These are phyloP conservation scores for Torymus auratus DNA, from an alignment of 2,888 invertebrate genomes.

Conservation along the genomic window DNA sequence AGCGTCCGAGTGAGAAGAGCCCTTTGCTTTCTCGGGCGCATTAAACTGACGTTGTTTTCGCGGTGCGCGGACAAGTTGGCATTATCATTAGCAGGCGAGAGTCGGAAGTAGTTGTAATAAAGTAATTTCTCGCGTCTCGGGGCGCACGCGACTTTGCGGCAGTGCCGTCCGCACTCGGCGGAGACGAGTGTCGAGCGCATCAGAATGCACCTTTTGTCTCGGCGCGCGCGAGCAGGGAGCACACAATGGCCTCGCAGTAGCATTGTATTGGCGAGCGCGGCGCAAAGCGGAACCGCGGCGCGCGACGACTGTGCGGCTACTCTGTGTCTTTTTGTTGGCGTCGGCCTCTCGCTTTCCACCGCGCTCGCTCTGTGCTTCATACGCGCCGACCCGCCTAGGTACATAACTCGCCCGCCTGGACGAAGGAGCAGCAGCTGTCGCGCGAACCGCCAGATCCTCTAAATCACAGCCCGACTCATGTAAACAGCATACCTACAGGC, in stretches of 20 bases:
- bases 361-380: slow-evolving; percentile 18
- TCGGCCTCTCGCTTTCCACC: background rate
- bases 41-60: too few relatives aligned
- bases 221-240: background rate
- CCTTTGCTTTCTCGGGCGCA: too few relatives aligned
- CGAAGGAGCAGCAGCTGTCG: slow-evolving; percentile 70
- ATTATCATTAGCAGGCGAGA: background rate
- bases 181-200: background rate
- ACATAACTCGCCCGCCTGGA: background rate
- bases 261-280: slow-evolving; percentile 38
- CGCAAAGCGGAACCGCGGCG: slow-evolving; percentile 23
- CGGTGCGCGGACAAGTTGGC: background rate
- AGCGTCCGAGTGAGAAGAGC: too few relatives aligned
- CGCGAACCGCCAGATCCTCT: slow-evolving; percentile 70
- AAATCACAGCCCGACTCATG: slow-evolving; percentile 62
- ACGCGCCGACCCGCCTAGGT: background rate
- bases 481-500: too few relatives aligned
- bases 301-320: background rate
- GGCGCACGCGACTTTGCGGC: too few relatives aligned
- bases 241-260: slow-evolving; percentile 32
- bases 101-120: background rate
- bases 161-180: background rate
- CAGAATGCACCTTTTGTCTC: slow-evolving; percentile 35
- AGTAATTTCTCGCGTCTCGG: slow-evolving; percentile 11
- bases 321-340: slow-evolving; percentile 7